Evolutionary conservation across 2,888 invertebrate genomes (phyloP).

Genomic region (Ectropis crepuscularia): DNA sequence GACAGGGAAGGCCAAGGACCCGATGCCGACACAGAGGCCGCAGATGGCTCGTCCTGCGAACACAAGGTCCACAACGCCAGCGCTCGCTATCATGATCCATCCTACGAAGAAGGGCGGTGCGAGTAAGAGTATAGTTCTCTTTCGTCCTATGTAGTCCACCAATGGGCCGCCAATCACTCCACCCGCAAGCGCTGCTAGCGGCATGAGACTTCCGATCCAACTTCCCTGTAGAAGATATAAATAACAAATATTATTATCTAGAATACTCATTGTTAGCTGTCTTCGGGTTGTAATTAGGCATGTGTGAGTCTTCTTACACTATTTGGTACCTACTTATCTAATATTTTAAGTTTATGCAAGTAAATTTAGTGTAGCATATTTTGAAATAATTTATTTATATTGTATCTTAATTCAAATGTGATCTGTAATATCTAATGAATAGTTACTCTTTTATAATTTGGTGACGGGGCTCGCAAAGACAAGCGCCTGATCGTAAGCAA

Average conservation of each 20-base stretch:
- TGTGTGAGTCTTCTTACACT: no score
- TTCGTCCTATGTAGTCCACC: slow-evolving; percentile 94
- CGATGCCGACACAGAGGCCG: slow-evolving; percentile 95
- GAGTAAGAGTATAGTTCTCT: slow-evolving; percentile 91
- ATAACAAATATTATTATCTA: not conserved
- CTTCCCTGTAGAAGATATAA: slow-evolving; percentile 87
- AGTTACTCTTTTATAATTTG: no score
- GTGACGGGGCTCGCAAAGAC: no score
- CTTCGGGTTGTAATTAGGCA: no score
- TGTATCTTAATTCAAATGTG: no score
- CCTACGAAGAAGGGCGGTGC: slow-evolving; percentile 92
- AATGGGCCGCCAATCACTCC: slow-evolving; percentile 93
- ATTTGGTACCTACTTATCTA: no score
- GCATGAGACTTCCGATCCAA: slow-evolving; percentile 96
- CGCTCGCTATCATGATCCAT: slow-evolving; percentile 92
- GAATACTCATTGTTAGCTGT: no score
- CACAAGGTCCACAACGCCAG: slow-evolving; percentile 89
- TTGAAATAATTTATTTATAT: no score
- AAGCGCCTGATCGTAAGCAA: no score
- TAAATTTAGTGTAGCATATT: no score
- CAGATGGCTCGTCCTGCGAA: slow-evolving; percentile 92
- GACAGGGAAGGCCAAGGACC: slow-evolving; percentile 94
- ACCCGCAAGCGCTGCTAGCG: slow-evolving; percentile 93
- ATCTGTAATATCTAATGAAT: no score
- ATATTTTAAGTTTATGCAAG: no score